These are phyloP conservation scores for Silurus aristotelis DNA, from an alignment of 2,797 vertebrate species.

Conservation along the genomic window DNA sequence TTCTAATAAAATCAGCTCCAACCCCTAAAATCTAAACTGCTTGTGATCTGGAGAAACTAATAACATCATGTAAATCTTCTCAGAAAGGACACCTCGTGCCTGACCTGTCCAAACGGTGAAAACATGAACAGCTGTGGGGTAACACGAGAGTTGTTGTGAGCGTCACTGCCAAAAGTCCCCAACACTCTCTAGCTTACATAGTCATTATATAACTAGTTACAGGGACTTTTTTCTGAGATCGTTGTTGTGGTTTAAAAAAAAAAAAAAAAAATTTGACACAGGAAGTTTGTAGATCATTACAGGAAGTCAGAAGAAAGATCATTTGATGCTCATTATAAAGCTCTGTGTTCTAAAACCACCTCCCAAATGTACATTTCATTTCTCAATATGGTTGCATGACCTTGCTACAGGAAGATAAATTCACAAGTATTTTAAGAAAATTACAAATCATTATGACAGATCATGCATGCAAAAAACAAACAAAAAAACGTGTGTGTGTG, in stretches of 20 bases:
- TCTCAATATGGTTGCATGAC: not conserved
- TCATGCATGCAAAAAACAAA: not conserved
- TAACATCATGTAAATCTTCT: conserved; percentile 29
- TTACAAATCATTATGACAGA: not conserved
- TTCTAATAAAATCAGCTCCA: not conserved
- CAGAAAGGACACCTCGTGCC: conserved; percentile 59
- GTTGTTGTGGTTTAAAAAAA: not conserved
- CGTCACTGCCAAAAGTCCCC: conserved; percentile 33
- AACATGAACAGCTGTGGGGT: conserved; percentile 54
- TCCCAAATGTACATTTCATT: not conserved
- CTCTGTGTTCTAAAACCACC: not conserved
- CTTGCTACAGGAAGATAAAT: not conserved
- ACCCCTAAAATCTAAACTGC: not conserved
- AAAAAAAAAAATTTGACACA: not conserved
- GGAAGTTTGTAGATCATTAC: conserved; percentile 16
- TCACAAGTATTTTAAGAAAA: no score
- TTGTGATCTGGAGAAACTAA: conserved; percentile 11
- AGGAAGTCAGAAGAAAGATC: conserved; percentile 13
- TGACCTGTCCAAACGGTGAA: conserved; percentile 19
- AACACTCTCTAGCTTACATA: not conserved
- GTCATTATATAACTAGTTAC: not conserved
- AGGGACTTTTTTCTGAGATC: not conserved
- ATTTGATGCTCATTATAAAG: not conserved
- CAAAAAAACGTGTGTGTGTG: not conserved
- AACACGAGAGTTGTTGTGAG: conserved; percentile 46